Conservation (phyloP, 2,888 invertebrate genomes). For the Acleris holmiana region DNA sequence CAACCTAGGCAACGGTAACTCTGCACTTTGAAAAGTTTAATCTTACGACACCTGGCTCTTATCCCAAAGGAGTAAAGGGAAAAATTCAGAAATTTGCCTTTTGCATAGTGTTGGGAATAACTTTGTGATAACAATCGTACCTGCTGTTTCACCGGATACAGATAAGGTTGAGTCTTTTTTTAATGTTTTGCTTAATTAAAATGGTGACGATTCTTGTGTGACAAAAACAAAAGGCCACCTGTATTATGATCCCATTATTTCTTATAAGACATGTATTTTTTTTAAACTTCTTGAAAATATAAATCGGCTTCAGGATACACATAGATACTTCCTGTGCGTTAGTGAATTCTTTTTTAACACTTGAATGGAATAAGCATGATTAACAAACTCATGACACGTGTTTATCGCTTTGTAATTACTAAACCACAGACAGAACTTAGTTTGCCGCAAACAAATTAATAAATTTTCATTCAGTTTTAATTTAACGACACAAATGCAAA, state of each 20-base stretch:
- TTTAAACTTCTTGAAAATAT: too few relatives aligned
- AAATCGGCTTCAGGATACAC: too few relatives aligned
- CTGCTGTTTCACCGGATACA: slow-evolving; percentile 55
- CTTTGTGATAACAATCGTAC: slow-evolving; percentile 50
- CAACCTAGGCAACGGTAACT: slow-evolving; percentile 54
- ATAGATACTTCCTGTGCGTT: too few relatives aligned
- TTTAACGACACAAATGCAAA: slow-evolving; percentile 26
- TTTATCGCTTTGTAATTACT: background rate
- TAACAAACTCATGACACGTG: too few relatives aligned
- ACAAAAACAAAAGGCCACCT: slow-evolving; percentile 54
- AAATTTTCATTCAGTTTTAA: slow-evolving; percentile 24
- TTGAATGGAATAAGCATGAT: too few relatives aligned
- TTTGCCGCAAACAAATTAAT: slow-evolving; percentile 5
- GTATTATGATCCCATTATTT: slow-evolving; percentile 19
- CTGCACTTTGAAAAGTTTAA: slow-evolving; percentile 44
- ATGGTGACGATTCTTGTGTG: slow-evolving; percentile 26
- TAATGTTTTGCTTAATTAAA: slow-evolving; percentile 34
- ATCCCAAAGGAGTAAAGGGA: slow-evolving; percentile 45
- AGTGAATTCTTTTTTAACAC: too few relatives aligned
- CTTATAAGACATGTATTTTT: background rate
- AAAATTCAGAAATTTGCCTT: slow-evolving; percentile 41
- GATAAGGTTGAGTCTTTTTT: slow-evolving; percentile 49
- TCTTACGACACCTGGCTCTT: slow-evolving; percentile 42
- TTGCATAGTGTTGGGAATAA: slow-evolving; percentile 9
- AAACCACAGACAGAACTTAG: slow-evolving; percentile 4